Percentiles rank a stretch among this genome's conserved stretches.
Conservation (phyloP, 2,888 invertebrate species). For the Nemapogon koenigi region DNA sequence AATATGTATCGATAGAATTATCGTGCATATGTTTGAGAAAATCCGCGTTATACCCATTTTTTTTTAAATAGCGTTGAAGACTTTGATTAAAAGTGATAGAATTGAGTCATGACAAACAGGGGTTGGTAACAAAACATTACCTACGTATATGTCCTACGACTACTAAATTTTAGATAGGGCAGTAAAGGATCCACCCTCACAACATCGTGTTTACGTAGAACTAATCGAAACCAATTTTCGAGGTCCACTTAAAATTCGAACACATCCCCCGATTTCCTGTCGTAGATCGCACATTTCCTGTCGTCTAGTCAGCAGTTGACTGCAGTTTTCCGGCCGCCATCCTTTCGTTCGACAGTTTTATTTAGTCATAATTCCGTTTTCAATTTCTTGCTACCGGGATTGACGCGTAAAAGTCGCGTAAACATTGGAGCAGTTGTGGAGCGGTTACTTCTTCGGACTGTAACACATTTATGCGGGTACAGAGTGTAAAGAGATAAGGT, state of each 20-base stretch:
- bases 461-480: conserved; percentile 50
- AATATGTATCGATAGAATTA: too few relatives aligned
- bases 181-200: too few relatives aligned
- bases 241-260: conserved; percentile 39
- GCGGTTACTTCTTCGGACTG: conserved; percentile 46
- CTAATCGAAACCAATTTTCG: conserved; percentile 36
- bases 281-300: conserved; percentile 37
- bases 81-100: too few relatives aligned
- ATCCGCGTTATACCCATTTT: too few relatives aligned
- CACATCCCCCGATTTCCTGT: conserved; percentile 41
- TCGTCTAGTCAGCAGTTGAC: conserved; percentile 26
- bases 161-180: too few relatives aligned
- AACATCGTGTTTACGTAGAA: conserved; percentile 36
- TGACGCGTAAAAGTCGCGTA: conserved; percentile 59
- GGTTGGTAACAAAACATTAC: too few relatives aligned
- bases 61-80: too few relatives aligned
- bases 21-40: too few relatives aligned
- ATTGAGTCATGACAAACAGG: too few relatives aligned
- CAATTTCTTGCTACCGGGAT: conserved; percentile 53
- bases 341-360: conserved; percentile 34
- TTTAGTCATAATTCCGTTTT: conserved; percentile 54
- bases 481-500: conserved; percentile 57
- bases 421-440: conserved; percentile 51
- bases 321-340: conserved; percentile 12
- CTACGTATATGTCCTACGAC: too few relatives aligned